A percentile compares a stretch with the other conserved stretches of the same genome.
Conservation (phyloP, 2,113 vertebrate species). For the Nothocercus nigrocapillus region DNA sequence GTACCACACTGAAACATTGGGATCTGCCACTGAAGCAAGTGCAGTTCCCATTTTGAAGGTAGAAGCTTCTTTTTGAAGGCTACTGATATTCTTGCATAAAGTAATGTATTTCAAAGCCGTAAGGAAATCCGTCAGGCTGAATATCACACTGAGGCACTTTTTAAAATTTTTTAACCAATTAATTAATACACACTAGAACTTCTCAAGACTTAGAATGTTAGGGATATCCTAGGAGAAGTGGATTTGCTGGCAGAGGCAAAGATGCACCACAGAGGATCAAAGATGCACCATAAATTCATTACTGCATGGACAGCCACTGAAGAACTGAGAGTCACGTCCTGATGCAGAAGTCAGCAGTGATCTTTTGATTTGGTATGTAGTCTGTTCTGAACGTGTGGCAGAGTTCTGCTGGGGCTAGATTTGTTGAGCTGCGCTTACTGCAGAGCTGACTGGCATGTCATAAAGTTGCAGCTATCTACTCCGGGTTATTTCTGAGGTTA, state of each 20-base stretch:
- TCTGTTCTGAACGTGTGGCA: neutral
- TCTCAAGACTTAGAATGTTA: neutral
- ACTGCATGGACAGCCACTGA: neutral
- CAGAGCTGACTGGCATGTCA: neutral
- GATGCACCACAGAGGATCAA: neutral
- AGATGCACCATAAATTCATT: neutral
- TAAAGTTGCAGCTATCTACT: neutral
- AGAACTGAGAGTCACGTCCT: neutral
- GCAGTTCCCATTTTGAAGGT: conserved; percentile 5
- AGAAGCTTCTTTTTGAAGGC: conserved; percentile 12
- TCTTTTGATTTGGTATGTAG: neutral
- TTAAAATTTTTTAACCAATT: neutral
- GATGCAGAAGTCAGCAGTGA: neutral
- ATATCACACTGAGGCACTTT: neutral
- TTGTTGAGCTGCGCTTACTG: neutral
- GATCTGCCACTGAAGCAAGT: conserved; percentile 19
- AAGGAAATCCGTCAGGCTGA: conserved; percentile 4
- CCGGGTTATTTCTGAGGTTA: neutral
- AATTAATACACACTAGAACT: conserved; percentile 32
- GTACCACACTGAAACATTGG: neutral
- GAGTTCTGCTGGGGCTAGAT: neutral
- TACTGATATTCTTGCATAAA: conserved; percentile 2
- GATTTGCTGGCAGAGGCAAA: conserved; percentile 2
- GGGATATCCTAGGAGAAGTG: neutral
- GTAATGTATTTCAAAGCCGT: conserved; percentile 11